phyloP scores from a whole-genome alignment of 2,113 vertebrate genomes.

The Clarias macrocephalus region DNA sequence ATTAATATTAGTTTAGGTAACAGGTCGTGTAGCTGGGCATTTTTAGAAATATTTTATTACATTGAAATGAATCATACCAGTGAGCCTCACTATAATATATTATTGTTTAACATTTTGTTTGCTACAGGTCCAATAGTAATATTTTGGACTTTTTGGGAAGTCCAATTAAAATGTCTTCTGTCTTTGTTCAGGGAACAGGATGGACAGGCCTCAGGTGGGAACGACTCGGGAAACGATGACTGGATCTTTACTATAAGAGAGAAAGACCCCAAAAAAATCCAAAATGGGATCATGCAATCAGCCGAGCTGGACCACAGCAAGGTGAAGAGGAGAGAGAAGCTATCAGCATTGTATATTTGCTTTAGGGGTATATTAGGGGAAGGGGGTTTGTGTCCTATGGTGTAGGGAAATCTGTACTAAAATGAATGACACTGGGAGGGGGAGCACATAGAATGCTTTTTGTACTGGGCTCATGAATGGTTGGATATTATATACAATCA shows the following conservation, averaged over 20 bases:
- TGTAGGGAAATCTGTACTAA: neutral
- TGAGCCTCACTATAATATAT: neutral
- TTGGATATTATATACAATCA: neutral
- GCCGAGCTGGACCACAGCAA: slow-evolving; percentile 73
- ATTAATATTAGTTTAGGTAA: neutral
- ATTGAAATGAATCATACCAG: neutral
- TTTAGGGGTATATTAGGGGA: neutral
- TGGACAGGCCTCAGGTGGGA: slow-evolving; percentile 81
- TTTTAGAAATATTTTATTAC: neutral
- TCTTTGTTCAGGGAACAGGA: slow-evolving; percentile 79
- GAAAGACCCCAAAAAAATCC: slow-evolving; percentile 79
- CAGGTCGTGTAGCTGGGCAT: neutral
- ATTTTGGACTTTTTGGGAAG: neutral
- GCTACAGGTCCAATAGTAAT: neutral
- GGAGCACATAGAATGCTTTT: neutral
- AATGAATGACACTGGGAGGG: neutral
- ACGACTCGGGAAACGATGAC: slow-evolving; percentile 71
- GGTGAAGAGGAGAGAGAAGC: slow-evolving; percentile 52
- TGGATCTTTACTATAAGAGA: slow-evolving; percentile 93
- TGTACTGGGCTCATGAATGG: neutral
- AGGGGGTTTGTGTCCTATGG: neutral
- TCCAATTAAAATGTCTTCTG: neutral
- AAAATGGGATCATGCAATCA: slow-evolving; percentile 78
- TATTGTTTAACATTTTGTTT: neutral
- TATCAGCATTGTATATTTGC: neutral